phyloP scores from a whole-genome alignment of 2,888 invertebrate species.

The Temnothorax rugatulus region DNA sequence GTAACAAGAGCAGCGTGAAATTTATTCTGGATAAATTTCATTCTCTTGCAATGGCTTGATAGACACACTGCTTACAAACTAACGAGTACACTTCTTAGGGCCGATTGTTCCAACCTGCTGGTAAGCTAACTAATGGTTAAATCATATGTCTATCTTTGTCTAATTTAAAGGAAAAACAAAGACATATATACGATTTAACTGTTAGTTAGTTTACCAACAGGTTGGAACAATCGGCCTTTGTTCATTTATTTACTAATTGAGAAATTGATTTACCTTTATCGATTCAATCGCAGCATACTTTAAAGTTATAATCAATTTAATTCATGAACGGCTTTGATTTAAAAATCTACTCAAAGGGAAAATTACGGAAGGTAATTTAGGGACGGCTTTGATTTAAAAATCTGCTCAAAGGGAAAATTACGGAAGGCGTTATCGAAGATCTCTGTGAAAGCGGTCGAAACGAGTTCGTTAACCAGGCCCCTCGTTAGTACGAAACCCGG shows the following conservation, averaged over 20 bases:
- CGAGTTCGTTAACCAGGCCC: slow-evolving; percentile 93
- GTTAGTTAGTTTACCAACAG: too few relatives aligned
- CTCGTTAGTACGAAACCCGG: slow-evolving; percentile 92
- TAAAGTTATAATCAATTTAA: neutral
- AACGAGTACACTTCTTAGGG: too few relatives aligned
- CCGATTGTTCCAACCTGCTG: too few relatives aligned
- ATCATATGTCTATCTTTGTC: too few relatives aligned
- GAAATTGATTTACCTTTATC: neutral
- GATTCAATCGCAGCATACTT: neutral
- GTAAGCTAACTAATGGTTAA: too few relatives aligned
- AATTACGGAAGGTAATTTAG: slow-evolving; percentile 88
- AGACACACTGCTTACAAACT: neutral
- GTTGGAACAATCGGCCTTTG: too few relatives aligned
- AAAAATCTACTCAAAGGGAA: slow-evolving; percentile 91
- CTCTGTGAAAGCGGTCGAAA: slow-evolving; percentile 94
- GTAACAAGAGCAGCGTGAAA: neutral
- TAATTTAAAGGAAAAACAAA: too few relatives aligned
- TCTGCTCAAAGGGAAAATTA: slow-evolving; percentile 90
- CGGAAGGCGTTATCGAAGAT: slow-evolving; percentile 93
- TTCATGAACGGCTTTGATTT: slow-evolving; percentile 68
- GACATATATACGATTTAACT: too few relatives aligned
- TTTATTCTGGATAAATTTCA: neutral
- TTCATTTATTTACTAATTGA: neutral
- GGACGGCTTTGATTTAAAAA: slow-evolving; percentile 86
- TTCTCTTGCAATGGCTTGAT: neutral